Base-by-base conservation (phyloP, 2,888 invertebrate genomes). In the Hipparchia semele region DNA sequence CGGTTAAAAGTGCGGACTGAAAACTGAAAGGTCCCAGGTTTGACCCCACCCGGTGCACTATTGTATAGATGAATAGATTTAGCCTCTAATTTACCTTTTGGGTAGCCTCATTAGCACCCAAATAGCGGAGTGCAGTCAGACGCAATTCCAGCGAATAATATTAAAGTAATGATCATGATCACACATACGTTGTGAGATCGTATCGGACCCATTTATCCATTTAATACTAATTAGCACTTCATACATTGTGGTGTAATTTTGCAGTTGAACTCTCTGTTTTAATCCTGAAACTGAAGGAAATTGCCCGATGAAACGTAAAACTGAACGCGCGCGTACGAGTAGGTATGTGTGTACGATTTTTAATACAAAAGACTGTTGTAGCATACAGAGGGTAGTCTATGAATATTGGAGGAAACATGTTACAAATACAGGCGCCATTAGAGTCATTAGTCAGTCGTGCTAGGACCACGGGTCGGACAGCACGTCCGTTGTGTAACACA, bases 141-240 rank as follows among this genome's bases (percentile, higher is more conserved):
- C n/a, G 5, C 56, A 56, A 23, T 56, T 56, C 13, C 3, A 56
- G 2, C 2, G 56, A 23, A 56, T 23, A 58, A 23, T 58, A 58
- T 13, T 7, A 23, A 23, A 58, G 10, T 46, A 58, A 33, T 54
- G 68, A 58, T 58, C 6, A 46, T 12, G 46, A 67, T 39, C 46
- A 49, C 45, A 54, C 68, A 58, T 68, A 23, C 58, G 58, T 58
- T 58, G 49, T 6, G 58, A 46, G 58, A 23, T 46, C 7, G 56
- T 23, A 58, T 49, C 68, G 13, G 39, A 49, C 45, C 7, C 46
- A 46, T 10, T n/a, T 13, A 58, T 58, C 68, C 58, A 68, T 58
- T 68, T 68, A 13, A 23, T 8, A 58, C 58, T 13, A 23, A 58
- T 58, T 58, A 58, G 13, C 58, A 58, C 58, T 2, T 58, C 58